phyloP scores from a whole-genome alignment of 2,888 invertebrate species.

The Nemurella pictetii region DNA sequence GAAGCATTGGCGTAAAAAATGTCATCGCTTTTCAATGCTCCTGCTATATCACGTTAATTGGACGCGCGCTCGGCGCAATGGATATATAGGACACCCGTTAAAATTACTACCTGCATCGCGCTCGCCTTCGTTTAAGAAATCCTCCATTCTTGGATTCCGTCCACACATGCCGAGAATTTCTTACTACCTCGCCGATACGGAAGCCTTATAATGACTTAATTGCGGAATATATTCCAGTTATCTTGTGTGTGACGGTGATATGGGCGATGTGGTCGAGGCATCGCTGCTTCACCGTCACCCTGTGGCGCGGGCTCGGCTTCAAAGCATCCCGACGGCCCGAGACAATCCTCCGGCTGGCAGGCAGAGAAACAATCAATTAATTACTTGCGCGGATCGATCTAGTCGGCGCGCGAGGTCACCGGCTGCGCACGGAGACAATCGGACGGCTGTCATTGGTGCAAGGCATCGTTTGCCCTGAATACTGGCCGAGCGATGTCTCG shows the following conservation, averaged over 20 bases:
- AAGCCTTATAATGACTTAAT: neutral
- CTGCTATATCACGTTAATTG: conserved; percentile 23
- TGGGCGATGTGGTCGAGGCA: neutral
- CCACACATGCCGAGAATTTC: neutral
- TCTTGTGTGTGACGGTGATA: no score
- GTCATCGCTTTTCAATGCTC: conserved; percentile 17
- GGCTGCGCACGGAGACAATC: no score
- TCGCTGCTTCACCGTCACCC: neutral
- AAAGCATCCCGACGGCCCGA: neutral
- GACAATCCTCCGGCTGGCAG: neutral
- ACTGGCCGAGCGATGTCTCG: no score
- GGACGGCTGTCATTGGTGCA: no score
- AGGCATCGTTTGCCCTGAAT: no score
- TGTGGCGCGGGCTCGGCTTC: neutral
- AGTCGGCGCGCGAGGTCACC: neutral
- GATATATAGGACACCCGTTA: neutral
- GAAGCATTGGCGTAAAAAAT: neutral
- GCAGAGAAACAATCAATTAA: neutral
- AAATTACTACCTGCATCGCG: neutral
- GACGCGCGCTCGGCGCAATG: neutral
- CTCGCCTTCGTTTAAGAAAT: neutral
- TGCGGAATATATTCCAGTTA: neutral
- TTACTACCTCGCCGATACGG: neutral
- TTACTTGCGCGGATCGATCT: no score
- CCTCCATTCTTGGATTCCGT: neutral